Conservation (phyloP, 1,140 invertebrate genomes). For the Campoletis sonorensis region DNA sequence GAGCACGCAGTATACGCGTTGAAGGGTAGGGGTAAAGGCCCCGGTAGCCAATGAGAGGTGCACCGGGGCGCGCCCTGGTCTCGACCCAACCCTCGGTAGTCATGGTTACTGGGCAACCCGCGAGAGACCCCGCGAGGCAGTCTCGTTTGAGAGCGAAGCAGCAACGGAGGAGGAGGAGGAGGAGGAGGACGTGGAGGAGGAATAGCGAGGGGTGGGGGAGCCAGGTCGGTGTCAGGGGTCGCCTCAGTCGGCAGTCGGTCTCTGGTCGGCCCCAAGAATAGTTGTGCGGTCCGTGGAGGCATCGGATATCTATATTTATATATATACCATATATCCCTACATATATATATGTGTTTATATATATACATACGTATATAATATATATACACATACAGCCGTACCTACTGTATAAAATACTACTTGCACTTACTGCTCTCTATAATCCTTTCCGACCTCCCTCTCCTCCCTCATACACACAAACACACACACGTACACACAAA, state of each 20-base stretch:
- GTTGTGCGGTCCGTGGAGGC: constrained; percentile 64
- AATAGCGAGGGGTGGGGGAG: constrained; percentile 36
- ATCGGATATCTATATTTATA: constrained; percentile 46
- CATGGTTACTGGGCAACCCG: constrained; percentile 72
- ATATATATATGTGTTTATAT: background rate
- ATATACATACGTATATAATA: background rate
- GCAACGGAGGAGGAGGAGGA: constrained; percentile 64
- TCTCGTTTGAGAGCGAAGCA: constrained; percentile 65
- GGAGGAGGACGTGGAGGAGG: constrained; percentile 62
- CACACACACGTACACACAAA: background rate
- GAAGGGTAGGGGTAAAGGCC: constrained; percentile 57
- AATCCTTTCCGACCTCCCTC: background rate
- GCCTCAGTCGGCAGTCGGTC: constrained; percentile 74
- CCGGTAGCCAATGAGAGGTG: constrained; percentile 71
- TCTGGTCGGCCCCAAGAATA: constrained; percentile 75
- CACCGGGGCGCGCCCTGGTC: constrained; percentile 71
- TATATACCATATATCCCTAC: background rate
- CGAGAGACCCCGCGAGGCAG: constrained; percentile 70
- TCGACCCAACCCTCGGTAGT: constrained; percentile 75
- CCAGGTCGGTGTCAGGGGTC: constrained; percentile 76
- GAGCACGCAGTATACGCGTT: constrained; percentile 50
- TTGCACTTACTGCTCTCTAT: background rate
- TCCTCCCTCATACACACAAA: background rate
- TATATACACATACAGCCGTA: background rate
- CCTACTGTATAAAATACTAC: constrained; percentile 3